Evolutionary conservation across 35 echinoderm and acorn worm genomes (phyloP).

Genomic region (Apostichopus japonicus): DNA sequence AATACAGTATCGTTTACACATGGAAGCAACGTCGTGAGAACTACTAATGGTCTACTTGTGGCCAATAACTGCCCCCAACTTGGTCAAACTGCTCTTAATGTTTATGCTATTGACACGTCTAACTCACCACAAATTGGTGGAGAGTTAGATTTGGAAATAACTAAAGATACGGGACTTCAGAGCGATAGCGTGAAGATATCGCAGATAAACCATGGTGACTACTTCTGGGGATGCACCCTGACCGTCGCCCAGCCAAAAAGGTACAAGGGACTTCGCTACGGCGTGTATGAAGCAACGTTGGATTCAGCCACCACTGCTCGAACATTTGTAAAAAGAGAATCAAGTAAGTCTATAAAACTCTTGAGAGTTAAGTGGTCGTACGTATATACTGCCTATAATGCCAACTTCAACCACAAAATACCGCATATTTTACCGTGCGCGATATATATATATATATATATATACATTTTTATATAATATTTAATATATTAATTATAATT

Average conservation of each 20-base stretch:
- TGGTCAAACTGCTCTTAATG: background rate
- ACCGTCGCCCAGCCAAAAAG: background rate
- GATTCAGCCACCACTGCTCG: background rate
- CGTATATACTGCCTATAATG: too few species aligned
- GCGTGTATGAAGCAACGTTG: background rate
- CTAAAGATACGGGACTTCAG: background rate
- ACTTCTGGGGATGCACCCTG: background rate
- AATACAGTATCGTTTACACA: background rate
- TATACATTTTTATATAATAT: too few species aligned
- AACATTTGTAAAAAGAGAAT: background rate
- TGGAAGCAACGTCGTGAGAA: background rate
- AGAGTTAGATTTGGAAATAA: background rate
- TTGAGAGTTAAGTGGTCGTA: too few species aligned
- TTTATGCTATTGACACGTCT: background rate
- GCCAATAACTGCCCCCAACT: constrained; percentile 1
- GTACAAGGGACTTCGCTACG: constrained; percentile 8
- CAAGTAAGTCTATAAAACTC: too few species aligned
- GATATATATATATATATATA: too few species aligned
- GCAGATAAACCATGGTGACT: background rate
- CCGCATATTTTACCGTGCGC: too few species aligned
- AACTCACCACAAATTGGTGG: background rate
- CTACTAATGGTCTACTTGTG: constrained; percentile 5
- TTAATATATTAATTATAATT: too few species aligned
- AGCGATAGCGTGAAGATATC: too few species aligned
- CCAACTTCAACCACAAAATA: too few species aligned